phyloP scores from a whole-genome alignment of 2,113 vertebrate genomes.

The Brachyistius frenatus region DNA sequence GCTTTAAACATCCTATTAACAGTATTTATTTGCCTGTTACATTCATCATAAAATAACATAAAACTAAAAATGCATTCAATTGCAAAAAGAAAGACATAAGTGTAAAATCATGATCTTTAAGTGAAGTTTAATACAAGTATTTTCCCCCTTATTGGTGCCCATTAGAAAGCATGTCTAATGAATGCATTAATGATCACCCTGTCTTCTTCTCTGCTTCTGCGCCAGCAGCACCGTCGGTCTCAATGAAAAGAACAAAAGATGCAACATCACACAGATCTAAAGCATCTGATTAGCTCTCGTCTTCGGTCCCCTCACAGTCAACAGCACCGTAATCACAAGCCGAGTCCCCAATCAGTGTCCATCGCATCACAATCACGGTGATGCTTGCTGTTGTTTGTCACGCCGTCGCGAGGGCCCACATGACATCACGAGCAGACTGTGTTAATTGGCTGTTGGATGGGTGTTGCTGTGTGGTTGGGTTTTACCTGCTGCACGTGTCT shows the following conservation, averaged over 20 bases:
- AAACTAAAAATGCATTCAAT: too few species aligned
- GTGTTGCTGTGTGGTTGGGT: constrained; percentile 31
- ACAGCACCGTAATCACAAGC: constrained; percentile 13
- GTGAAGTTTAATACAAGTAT: background rate
- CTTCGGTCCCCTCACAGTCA: constrained; percentile 7
- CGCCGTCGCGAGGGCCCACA: background rate
- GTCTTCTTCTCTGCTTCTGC: constrained; percentile 12
- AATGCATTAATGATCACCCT: background rate
- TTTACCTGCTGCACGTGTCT: constrained; percentile 77
- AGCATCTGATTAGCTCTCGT: constrained; percentile 32
- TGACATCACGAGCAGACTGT: constrained; percentile 35
- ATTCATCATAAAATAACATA: too few species aligned
- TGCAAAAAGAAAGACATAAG: background rate
- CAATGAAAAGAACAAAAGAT: constrained; percentile 21
- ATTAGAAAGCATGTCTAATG: background rate
- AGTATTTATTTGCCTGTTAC: too few species aligned
- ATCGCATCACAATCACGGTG: constrained; percentile 24
- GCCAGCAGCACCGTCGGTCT: constrained; percentile 59
- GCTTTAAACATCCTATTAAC: too few species aligned
- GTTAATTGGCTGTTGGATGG: constrained; percentile 38
- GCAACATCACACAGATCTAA: constrained; percentile 12
- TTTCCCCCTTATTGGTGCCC: background rate
- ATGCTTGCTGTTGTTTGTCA: constrained; percentile 24
- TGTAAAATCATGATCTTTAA: background rate
- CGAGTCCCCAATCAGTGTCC: background rate